Conservation (phyloP, 2,113 vertebrate species). For the Ivindomyrus marchei region DNA sequence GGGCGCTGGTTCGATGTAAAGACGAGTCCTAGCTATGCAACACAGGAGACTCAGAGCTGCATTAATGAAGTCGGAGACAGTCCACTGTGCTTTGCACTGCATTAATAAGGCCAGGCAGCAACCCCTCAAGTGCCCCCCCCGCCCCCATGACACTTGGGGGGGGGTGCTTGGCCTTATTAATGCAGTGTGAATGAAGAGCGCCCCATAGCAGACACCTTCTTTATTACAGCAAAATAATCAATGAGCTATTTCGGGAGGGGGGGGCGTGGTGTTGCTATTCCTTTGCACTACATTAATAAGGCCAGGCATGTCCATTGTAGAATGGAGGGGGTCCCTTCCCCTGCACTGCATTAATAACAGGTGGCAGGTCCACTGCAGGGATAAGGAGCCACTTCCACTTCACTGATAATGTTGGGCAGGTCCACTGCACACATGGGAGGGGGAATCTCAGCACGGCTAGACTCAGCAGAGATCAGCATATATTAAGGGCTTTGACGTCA, state of each 20-base stretch:
- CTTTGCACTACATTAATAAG: not conserved
- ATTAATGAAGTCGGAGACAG: not conserved
- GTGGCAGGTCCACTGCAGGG: not conserved
- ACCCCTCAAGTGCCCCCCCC: not conserved
- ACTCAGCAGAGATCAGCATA: not conserved
- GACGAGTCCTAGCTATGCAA: no score
- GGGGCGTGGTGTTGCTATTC: not conserved
- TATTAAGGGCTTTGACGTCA: constrained; percentile 1
- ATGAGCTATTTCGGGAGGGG: not conserved
- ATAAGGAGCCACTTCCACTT: not conserved
- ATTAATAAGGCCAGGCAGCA: not conserved
- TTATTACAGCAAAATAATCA: not conserved
- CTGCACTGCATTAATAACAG: not conserved
- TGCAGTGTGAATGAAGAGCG: not conserved
- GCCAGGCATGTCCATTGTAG: not conserved
- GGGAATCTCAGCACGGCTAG: not conserved
- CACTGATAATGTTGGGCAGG: not conserved
- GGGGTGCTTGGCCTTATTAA: not conserved
- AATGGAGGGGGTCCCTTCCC: not conserved
- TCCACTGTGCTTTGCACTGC: not conserved
- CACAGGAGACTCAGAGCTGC: not conserved
- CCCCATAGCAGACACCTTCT: not conserved
- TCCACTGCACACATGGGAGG: not conserved
- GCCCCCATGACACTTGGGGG: not conserved
- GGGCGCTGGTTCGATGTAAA: not conserved